Evolutionary conservation across 2,113 vertebrate species (phyloP).

Genomic region (Anarhynchus alexandrinus): DNA sequence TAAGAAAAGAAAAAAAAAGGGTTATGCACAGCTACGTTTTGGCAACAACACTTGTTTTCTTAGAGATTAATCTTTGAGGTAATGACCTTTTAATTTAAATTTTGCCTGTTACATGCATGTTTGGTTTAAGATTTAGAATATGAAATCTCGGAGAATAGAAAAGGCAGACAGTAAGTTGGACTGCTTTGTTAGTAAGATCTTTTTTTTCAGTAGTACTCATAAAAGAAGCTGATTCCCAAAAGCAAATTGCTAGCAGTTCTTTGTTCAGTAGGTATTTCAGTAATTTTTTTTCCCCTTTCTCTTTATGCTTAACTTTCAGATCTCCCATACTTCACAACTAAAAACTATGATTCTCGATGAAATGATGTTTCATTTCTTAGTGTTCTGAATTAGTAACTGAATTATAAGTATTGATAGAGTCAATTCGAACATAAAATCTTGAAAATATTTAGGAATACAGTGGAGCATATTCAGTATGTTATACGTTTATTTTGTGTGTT

Average conservation of each 20-base stretch:
- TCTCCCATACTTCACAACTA: background rate
- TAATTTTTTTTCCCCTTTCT: background rate
- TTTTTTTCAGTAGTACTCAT: background rate
- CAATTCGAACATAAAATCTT: background rate
- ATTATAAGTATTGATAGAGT: background rate
- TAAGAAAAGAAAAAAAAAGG: background rate
- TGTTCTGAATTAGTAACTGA: background rate
- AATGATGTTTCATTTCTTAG: background rate
- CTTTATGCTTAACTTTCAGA: background rate
- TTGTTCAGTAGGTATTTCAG: background rate
- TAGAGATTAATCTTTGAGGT: background rate
- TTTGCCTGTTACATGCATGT: background rate
- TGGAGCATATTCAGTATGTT: background rate
- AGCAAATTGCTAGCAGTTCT: background rate
- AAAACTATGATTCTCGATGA: background rate
- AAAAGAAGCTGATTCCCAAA: background rate
- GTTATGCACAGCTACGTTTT: background rate
- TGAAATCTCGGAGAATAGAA: background rate
- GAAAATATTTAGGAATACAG: background rate
- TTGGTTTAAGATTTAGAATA: background rate
- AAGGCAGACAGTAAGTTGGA: background rate
- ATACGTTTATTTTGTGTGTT: background rate
- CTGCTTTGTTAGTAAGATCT: background rate
- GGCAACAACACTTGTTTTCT: background rate
- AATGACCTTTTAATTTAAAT: background rate